A percentile compares a stretch with the other conserved stretches of the same genome.
Conservation (phyloP, 2,888 invertebrate genomes). For the Stenodera caucasica region DNA sequence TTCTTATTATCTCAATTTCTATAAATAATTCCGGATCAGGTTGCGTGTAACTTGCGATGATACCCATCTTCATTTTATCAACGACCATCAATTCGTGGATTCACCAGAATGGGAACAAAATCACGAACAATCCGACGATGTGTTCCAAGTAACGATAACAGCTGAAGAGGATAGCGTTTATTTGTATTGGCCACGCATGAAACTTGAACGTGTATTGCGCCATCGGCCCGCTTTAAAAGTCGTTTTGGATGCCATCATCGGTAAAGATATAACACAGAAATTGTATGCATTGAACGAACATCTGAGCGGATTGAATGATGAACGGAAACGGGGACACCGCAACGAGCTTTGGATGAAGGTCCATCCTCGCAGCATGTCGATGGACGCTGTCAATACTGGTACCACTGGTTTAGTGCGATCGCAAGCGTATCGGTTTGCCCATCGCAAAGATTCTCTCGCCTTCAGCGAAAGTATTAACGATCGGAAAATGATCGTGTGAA, state of each 20-base stretch:
- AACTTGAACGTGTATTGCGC: constrained; percentile 72
- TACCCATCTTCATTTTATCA: constrained; percentile 79
- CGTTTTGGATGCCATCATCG: constrained; percentile 76
- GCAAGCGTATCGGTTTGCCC: constrained; percentile 61
- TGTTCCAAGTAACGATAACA: constrained; percentile 78
- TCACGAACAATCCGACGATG: constrained; percentile 74
- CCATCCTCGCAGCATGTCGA: constrained; percentile 71
- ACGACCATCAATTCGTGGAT: constrained; percentile 81
- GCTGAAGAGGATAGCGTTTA: constrained; percentile 79
- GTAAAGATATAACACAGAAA: constrained; percentile 83
- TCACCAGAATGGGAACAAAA: constrained; percentile 89
- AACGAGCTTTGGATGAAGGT: constrained; percentile 55
- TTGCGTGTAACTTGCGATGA: constrained; percentile 80
- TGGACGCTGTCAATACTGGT: constrained; percentile 78
- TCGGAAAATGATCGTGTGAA: too few relatives aligned
- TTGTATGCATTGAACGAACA: constrained; percentile 81
- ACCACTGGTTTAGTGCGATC: constrained; percentile 74
- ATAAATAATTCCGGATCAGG: constrained; percentile 55
- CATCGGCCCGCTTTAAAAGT: constrained; percentile 74
- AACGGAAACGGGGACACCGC: constrained; percentile 46
- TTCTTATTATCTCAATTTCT: background rate
- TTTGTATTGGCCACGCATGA: constrained; percentile 78
- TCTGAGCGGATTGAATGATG: constrained; percentile 59
- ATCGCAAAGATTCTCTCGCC: constrained; percentile 53
- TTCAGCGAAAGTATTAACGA: constrained; percentile 15